Percentiles rank a stretch among this genome's conserved stretches.
phyloP scores from a whole-genome alignment of 2,888 invertebrate species.

The Cosmia trapezina region DNA sequence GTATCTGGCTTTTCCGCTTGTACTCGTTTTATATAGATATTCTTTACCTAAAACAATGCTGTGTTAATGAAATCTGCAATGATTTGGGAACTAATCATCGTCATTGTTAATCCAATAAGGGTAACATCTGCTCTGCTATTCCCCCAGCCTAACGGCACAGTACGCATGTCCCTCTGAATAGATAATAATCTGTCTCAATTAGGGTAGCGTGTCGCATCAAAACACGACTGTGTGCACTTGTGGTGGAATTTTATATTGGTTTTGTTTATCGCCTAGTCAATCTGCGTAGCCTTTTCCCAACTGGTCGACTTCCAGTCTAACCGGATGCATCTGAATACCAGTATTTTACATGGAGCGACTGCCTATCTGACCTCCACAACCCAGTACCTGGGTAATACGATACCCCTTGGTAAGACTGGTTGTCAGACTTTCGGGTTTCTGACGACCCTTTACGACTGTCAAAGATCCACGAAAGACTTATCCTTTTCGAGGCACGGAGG shows the following conservation, averaged over 20 bases:
- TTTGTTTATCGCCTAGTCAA: conserved; percentile 44
- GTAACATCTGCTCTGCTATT: conserved; percentile 79
- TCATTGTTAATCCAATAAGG: conserved; percentile 69
- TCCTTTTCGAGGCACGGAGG: too few species aligned
- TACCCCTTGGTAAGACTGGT: too few species aligned
- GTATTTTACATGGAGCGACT: too few species aligned
- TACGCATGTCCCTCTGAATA: conserved; percentile 69
- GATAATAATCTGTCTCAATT: conserved; percentile 76
- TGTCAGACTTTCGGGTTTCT: too few species aligned
- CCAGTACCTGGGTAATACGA: too few species aligned
- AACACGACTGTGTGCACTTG: conserved; percentile 30
- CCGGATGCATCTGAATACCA: too few species aligned
- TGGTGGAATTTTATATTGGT: conserved; percentile 61
- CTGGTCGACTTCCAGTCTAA: too few species aligned
- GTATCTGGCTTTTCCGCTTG: conserved; percentile 8
- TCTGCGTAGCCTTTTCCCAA: too few species aligned
- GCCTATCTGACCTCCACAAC: too few species aligned
- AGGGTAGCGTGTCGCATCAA: conserved; percentile 64
- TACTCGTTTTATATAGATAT: background rate
- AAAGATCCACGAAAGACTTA: too few species aligned
- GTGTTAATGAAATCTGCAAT: conserved; percentile 59
- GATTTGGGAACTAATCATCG: conserved; percentile 41
- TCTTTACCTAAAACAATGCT: conserved; percentile 33
- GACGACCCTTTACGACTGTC: too few species aligned
- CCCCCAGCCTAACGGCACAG: conserved; percentile 71